Evolutionary conservation across 2,888 invertebrate species (phyloP), one percentile per base, ranked within the genome.

Genomic region (Scaptomyza tumidula): DNA sequence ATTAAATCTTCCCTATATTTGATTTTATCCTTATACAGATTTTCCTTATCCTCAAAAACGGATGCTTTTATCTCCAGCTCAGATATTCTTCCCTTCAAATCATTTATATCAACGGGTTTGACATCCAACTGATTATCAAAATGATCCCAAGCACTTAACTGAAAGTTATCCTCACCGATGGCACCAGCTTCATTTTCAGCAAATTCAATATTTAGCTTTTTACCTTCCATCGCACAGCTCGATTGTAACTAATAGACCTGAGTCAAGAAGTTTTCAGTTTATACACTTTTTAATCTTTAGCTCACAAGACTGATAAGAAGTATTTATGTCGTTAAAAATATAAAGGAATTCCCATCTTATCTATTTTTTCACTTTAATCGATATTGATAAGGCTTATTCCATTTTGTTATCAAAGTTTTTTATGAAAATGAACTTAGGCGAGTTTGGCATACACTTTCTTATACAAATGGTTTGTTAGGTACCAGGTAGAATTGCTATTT

Each of bases 121-220:
- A 9, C 0, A 1, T 44, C 43, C 10, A 35, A 10, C 7, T 55
- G 46, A 48, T 35, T 59, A 29, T 60, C 53, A 9, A 35, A 48
- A 19, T 48, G 39, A 35, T 53, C 41, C 19, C 14, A 55, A 19
- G 0, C 27, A 60, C 46, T 48, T 2, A 29, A 9, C 29, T 46
- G 45, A 1, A 49, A 14, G 11, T 9, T n/a, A 1, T 50, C 43
- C 4, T 50, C 65, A 2, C 14, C 33, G 3, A 0, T 5, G 24
- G n/a, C 24, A 0, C 14, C 16, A 9, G 31, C 9, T 11, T 16
- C 6, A 39, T 55, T 65, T 10, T 63, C 55, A 13, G 44, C 33
- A 11, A 66, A 55, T 39, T 46, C 39, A 13, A 66, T 52, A 41
- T 66, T 66, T 13, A 66, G n/a, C 33, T 63, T 56, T 41, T 63